Percentiles rank a stretch among this genome's conserved stretches.
Evolutionary conservation across 2,888 invertebrate species (phyloP).

Genomic region (Physocephala rufipes): DNA sequence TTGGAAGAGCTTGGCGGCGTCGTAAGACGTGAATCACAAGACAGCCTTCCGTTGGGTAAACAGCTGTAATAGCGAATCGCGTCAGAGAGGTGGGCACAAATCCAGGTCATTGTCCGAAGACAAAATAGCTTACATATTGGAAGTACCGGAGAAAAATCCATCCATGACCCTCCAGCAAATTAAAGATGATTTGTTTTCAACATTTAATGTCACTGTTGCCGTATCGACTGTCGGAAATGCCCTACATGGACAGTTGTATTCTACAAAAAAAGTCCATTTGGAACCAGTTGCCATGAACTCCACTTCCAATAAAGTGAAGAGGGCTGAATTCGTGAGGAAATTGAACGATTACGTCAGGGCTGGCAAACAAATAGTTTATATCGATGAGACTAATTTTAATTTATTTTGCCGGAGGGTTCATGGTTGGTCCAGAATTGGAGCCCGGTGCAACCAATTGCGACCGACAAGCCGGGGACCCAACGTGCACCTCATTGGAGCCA

Average conservation of each 20-base stretch:
- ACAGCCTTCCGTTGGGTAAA: too few species aligned
- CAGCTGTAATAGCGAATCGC: too few species aligned
- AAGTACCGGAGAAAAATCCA: not conserved
- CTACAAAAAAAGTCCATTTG: slow-evolving; percentile 20
- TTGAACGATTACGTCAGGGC: slow-evolving; percentile 18
- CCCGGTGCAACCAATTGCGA: slow-evolving; percentile 6
- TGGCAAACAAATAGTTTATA: slow-evolving; percentile 34
- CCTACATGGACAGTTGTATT: slow-evolving; percentile 21
- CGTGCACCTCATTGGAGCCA: slow-evolving; percentile 31
- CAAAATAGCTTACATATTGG: slow-evolving; percentile 8
- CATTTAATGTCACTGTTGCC: slow-evolving; percentile 5
- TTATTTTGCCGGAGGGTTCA: slow-evolving; percentile 31
- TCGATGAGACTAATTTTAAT: too few species aligned
- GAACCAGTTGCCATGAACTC: slow-evolving; percentile 24
- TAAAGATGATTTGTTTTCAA: not conserved
- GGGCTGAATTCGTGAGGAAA: slow-evolving; percentile 10
- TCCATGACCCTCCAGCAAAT: slow-evolving; percentile 5
- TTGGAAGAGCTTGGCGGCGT: too few species aligned
- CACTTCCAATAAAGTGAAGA: slow-evolving; percentile 23
- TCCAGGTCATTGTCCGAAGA: slow-evolving; percentile 15
- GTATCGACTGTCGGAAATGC: slow-evolving; percentile 11
- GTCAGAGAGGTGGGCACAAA: too few species aligned
- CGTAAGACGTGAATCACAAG: too few species aligned
- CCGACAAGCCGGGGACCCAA: slow-evolving; percentile 34
- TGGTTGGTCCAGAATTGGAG: slow-evolving; percentile 29